phyloP scores from a whole-genome alignment of 2,113 vertebrate species.

The Campylomormyrus tamandua region DNA sequence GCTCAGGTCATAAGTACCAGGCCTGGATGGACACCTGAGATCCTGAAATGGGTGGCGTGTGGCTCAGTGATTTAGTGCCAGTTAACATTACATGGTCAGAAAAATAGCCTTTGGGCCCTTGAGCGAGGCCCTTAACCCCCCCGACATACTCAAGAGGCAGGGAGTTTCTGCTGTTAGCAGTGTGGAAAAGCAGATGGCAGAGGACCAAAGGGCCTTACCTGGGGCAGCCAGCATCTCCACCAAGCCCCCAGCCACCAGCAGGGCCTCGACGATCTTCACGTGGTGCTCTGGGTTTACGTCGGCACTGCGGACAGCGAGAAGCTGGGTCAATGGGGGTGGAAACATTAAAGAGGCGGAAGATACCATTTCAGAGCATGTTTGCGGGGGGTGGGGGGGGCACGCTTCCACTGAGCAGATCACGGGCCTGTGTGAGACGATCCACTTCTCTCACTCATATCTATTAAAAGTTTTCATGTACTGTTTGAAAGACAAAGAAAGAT shows the following conservation, averaged over 20 bases:
- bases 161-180: not conserved
- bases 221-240: conserved; percentile 60
- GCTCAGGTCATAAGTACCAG: not conserved
- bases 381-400: not conserved
- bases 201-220: conserved; percentile 50
- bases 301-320: conserved; percentile 41
- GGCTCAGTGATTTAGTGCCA: not conserved
- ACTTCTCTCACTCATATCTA: not conserved
- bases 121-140: not conserved
- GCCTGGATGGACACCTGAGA: not conserved
- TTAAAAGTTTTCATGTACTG: not conserved
- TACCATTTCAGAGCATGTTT: not conserved
- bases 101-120: not conserved
- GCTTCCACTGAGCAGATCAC: not conserved
- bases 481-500: not conserved
- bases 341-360: not conserved
- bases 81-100: not conserved
- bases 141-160: not conserved
- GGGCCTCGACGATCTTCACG: conserved; percentile 63
- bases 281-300: conserved; percentile 62
- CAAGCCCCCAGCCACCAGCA: conserved; percentile 54
- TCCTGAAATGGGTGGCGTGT: not conserved
- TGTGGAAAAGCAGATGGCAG: not conserved
- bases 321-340: not conserved
- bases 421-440: not conserved